Percentiles rank a stretch among this genome's conserved stretches.
Conservation (phyloP, 2,797 vertebrate species). For the Hydrolagus colliei region DNA sequence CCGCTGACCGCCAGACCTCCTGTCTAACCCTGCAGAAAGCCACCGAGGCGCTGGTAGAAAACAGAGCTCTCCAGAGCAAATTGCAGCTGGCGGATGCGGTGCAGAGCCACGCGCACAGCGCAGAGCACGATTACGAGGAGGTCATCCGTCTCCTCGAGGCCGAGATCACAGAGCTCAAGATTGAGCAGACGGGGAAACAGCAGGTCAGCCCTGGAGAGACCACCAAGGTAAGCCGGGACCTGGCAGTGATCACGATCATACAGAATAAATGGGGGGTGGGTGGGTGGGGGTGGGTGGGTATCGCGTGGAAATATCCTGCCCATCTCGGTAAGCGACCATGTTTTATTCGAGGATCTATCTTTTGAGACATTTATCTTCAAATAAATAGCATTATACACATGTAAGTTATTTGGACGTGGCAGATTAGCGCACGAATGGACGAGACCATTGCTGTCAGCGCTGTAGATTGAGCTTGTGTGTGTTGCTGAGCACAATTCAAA, state of each 20-base stretch:
- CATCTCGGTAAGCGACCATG: too few species aligned
- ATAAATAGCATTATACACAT: too few species aligned
- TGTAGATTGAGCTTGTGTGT: too few species aligned
- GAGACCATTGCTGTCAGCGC: too few species aligned
- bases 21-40: slow-evolving; percentile 59
- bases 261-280: background rate
- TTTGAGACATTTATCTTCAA: too few species aligned
- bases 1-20: too few species aligned
- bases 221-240: slow-evolving; percentile 42
- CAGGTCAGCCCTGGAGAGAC: slow-evolving; percentile 51
- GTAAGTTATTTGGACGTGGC: too few species aligned
- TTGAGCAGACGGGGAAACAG: slow-evolving; percentile 61
- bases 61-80: slow-evolving; percentile 62
- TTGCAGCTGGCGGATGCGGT: slow-evolving; percentile 61
- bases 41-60: slow-evolving; percentile 66
- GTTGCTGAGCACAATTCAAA: too few species aligned
- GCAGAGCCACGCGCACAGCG: slow-evolving; percentile 59
- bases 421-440: too few species aligned
- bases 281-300: background rate
- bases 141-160: slow-evolving; percentile 80
- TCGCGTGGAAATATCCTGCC: too few species aligned
- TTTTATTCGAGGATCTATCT: too few species aligned
- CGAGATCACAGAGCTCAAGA: slow-evolving; percentile 80
- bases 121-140: slow-evolving; percentile 83
- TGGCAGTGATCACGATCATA: background rate